phyloP scores from a whole-genome alignment of 2,797 vertebrate species.

The Protonibea diacanthus region DNA sequence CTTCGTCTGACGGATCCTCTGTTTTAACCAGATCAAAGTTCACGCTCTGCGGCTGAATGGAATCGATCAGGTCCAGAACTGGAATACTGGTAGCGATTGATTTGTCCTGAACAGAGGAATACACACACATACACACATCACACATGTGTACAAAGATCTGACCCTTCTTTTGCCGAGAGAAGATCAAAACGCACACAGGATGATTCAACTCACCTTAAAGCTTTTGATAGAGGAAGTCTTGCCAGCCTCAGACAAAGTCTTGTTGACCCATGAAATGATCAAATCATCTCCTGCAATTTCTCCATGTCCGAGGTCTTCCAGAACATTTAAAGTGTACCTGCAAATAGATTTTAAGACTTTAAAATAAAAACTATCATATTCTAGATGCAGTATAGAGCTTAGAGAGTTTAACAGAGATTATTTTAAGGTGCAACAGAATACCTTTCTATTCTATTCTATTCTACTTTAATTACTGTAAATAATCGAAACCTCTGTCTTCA shows the following conservation, averaged over 20 bases:
- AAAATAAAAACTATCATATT: not conserved
- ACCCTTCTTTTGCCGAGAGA: not conserved
- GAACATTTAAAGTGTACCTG: slow-evolving; percentile 95
- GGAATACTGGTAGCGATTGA: slow-evolving; percentile 91
- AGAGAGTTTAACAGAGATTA: not conserved
- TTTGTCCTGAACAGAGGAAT: slow-evolving; percentile 87
- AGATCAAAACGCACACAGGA: not conserved
- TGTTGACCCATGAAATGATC: slow-evolving; percentile 95
- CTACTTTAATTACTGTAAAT: not conserved
- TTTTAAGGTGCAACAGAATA: not conserved
- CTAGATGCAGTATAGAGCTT: not conserved
- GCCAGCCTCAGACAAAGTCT: slow-evolving; percentile 88
- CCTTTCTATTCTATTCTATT: too few species aligned
- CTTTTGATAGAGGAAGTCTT: slow-evolving; percentile 92
- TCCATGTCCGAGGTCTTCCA: slow-evolving; percentile 92
- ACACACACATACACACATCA: slow-evolving; percentile 28
- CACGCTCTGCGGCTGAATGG: slow-evolving; percentile 94
- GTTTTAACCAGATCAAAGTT: slow-evolving; percentile 95
- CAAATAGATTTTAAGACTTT: not conserved
- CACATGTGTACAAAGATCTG: not conserved
- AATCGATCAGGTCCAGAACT: slow-evolving; percentile 95
- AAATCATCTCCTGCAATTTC: slow-evolving; percentile 93
- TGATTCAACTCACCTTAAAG: slow-evolving; percentile 87
- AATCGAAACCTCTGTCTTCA: not conserved
- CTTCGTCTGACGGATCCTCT: slow-evolving; percentile 86